Evolutionary conservation across 2,888 invertebrate species (phyloP).

Genomic region (Lepidochitona cinerea): DNA sequence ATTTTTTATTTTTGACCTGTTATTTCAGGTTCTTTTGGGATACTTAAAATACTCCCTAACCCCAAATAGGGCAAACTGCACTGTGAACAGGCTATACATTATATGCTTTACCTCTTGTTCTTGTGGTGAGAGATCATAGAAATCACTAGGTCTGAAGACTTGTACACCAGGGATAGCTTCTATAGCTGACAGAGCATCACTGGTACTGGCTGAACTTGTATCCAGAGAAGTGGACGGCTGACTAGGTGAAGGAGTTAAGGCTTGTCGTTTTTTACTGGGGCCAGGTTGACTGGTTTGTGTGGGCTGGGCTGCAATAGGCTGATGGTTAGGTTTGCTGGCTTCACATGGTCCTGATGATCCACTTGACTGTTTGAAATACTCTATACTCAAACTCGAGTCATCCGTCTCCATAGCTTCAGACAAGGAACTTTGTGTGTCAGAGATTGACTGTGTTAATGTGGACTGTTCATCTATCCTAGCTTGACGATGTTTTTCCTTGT

Average conservation of each 20-base stretch:
- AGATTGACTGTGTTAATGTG: background rate
- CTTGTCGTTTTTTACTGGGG: background rate
- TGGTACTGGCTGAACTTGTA: background rate
- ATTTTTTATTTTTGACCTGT: too few relatives aligned
- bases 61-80: too few relatives aligned
- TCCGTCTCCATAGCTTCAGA: background rate
- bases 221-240: background rate
- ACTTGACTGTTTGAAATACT: too few relatives aligned
- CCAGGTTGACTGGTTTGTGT: background rate
- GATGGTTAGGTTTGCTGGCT: constrained; percentile 1
- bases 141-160: constrained; percentile 56
- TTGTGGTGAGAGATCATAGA: constrained; percentile 48
- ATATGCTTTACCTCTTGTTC: constrained; percentile 49
- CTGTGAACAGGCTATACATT: background rate
- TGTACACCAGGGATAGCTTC: constrained; percentile 56
- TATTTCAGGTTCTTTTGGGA: too few relatives aligned
- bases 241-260: background rate
- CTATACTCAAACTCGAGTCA: constrained; percentile 12
- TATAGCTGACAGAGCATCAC: background rate
- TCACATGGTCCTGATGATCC: background rate
- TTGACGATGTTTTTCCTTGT: constrained; percentile 53
- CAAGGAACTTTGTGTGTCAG: background rate
- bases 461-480: constrained; percentile 44
- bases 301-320: constrained; percentile 5
- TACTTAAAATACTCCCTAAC: too few relatives aligned